These are phyloP conservation scores for Echiichthys vipera DNA, from an alignment of 2,797 vertebrate genomes.

Conservation along the genomic window DNA sequence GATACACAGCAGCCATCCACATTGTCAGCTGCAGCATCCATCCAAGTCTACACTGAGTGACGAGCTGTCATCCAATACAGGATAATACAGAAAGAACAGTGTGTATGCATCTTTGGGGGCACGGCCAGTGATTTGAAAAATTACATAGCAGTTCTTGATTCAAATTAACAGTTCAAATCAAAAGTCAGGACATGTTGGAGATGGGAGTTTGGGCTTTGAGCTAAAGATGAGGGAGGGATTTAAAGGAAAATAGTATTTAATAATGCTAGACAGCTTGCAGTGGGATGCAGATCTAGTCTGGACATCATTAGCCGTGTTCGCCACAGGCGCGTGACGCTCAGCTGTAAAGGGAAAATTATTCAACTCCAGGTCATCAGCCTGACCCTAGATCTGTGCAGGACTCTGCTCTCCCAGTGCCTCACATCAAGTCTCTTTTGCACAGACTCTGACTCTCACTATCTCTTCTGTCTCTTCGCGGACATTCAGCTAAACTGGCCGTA, in stretches of 20 bases:
- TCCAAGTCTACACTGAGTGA: slow-evolving; percentile 23
- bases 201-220: neutral
- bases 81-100: slow-evolving; percentile 19
- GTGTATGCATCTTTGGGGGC: neutral
- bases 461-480: neutral
- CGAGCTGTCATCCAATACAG: slow-evolving; percentile 17
- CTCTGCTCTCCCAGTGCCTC: neutral
- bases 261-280: neutral
- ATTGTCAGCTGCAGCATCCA: slow-evolving; percentile 23
- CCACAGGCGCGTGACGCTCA: neutral
- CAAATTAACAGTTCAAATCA: slow-evolving; percentile 5
- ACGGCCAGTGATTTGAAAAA: neutral
- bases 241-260: no score
- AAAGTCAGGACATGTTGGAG: neutral
- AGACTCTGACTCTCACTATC: neutral
- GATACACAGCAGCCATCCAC: slow-evolving; percentile 17
- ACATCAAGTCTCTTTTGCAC: neutral
- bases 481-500: neutral
- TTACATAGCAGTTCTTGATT: neutral
- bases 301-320: neutral
- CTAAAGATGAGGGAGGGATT: neutral
- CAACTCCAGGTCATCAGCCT: neutral
- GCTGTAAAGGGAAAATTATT: neutral
- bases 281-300: neutral
- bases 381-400: slow-evolving; percentile 19